Percentiles rank a stretch among this genome's conserved stretches.
Conservation (phyloP, 2,888 invertebrate genomes). For the Drosophila anomalata region DNA sequence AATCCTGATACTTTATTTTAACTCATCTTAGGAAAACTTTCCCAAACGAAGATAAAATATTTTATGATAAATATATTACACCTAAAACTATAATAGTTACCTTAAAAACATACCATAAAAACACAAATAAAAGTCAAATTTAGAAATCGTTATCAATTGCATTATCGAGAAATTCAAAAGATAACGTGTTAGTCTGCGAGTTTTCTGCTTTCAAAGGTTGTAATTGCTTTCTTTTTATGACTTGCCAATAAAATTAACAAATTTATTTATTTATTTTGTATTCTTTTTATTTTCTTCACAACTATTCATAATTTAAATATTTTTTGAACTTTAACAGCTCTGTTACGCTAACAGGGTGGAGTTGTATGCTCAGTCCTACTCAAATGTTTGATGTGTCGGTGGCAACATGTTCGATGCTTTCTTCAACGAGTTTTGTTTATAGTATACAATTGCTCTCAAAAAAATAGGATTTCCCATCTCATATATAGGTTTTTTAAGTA, state of each 20-base stretch:
- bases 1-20: no score
- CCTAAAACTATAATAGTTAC: not conserved
- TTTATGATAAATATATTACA: not conserved
- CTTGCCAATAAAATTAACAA: no score
- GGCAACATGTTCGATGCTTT: not conserved
- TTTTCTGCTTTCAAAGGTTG: not conserved
- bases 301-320: not conserved
- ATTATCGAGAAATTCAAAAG: not conserved
- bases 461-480: no score
- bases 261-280: no score
- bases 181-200: not conserved
- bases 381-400: not conserved
- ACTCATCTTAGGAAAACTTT: no score
- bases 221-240: no score
- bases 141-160: not conserved
- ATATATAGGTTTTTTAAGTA: no score
- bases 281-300: no score
- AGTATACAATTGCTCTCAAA: no score
- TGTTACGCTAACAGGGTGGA: not conserved
- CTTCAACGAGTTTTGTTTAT: no score
- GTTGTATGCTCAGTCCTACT: not conserved
- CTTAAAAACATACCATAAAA: not conserved
- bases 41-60: no score
- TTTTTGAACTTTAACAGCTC: not conserved
- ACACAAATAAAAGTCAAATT: not conserved